Conservation (phyloP, 2,797 vertebrate species). For the Glossophaga mutica region DNA sequence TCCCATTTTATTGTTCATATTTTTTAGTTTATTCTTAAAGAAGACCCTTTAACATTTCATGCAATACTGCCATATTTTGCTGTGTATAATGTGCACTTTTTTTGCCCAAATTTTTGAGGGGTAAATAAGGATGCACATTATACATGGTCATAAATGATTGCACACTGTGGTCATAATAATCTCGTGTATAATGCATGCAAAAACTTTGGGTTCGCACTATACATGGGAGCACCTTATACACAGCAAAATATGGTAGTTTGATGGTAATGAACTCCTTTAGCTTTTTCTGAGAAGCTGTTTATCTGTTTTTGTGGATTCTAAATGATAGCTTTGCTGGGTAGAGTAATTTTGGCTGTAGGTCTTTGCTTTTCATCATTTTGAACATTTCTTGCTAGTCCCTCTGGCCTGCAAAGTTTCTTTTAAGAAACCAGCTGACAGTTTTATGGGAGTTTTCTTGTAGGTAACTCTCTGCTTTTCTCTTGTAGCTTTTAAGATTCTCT, state of each 20-base stretch:
- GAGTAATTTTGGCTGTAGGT: neutral
- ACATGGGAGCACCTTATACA: no score
- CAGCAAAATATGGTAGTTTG: neutral
- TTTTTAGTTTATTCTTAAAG: neutral
- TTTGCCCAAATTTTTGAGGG: no score
- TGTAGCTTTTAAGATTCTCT: neutral
- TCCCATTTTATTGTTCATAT: neutral
- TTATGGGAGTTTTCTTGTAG: neutral
- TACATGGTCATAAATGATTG: no score
- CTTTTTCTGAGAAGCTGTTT: neutral
- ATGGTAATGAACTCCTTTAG: neutral
- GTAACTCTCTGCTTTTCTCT: neutral
- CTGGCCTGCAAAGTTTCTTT: neutral
- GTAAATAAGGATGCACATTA: no score
- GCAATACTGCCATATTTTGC: neutral
- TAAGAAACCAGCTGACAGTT: neutral
- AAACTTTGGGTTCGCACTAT: no score
- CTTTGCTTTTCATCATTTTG: neutral
- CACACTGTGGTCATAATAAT: no score
- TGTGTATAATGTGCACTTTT: no score
- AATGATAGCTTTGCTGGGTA: neutral
- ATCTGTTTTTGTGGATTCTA: neutral
- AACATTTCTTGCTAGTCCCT: neutral
- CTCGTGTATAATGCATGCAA: no score
- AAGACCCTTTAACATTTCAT: neutral